Evolutionary conservation across 2,888 invertebrate genomes (phyloP), one percentile per base, ranked within the genome.

Genomic region (Alsophila aescularia): DNA sequence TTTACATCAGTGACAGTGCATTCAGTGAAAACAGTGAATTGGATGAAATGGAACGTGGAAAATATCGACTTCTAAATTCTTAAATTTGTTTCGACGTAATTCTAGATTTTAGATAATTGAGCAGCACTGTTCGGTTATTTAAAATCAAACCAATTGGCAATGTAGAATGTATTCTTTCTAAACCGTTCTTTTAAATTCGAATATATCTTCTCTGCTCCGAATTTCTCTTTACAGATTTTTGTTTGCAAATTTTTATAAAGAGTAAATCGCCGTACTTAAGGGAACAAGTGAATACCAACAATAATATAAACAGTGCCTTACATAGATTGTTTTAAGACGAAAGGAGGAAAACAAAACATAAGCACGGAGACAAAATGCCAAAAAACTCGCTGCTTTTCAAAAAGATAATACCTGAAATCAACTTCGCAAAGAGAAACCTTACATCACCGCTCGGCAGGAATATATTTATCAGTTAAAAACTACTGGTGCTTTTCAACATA

Each of bases 301-400:
- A 62, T 54, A 59, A 57, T 24, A 24, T 60, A 60, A 79, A 84
- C 74, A 89, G 91, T 91, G 91, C 91, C 90, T 90, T 90, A 87
- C 50, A 42, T 79, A 83, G 62, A 76, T 82, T 82, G 24, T 34
- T 49, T 85, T 83, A 78, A 84, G 72, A 83, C 70, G 65, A 72
- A 81, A 77, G 78, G 75, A 77, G 75, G 70, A 64, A 49, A 72
- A 72, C 53, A 82, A 78, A 83, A 79, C 69, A 67, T 56, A 79
- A 81, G 58, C 74, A 89, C 89, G 86, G 90, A 88, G 79, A 87
- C 91, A 91, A 91, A 91, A 91, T 91, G 91, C 87, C 88, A 89
- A 87, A 86, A 83, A 86, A 89, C 73, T 83, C 83, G 79, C 79
- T 85, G 63, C 87, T 85, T 71, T 91, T 87, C 79, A 91, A 90